Conservation (phyloP, 53 echinoderm and acorn worm species). For the Paracentrotus lividus region DNA sequence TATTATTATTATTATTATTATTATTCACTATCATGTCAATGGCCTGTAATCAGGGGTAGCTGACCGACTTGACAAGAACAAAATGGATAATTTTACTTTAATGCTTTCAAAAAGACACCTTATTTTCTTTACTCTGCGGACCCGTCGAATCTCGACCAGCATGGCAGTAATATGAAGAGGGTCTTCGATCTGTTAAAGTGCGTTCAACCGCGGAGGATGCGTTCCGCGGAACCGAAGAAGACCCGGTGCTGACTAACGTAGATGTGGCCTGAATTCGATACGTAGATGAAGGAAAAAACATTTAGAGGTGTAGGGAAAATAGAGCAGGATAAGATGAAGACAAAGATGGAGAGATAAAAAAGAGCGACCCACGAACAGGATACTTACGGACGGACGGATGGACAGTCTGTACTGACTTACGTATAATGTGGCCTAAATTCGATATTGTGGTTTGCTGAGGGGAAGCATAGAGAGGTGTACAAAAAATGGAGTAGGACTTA, state of each 20-base stretch:
- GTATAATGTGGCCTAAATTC: too few species aligned
- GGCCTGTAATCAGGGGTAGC: background rate
- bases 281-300: slow-evolving; percentile 19
- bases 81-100: background rate
- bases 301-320: background rate
- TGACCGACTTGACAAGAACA: slow-evolving; percentile 4
- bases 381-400: background rate
- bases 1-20: too few species aligned
- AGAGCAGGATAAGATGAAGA: background rate
- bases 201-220: slow-evolving; percentile 51
- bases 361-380: background rate
- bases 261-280: slow-evolving; percentile 47
- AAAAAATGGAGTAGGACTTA: too few species aligned
- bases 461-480: too few species aligned
- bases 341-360: background rate
- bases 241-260: slow-evolving; percentile 9
- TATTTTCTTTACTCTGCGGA: background rate
- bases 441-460: too few species aligned
- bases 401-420: too few species aligned
- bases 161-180: slow-evolving; percentile 28
- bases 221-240: slow-evolving; percentile 3
- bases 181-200: slow-evolving; percentile 58
- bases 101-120: slow-evolving; percentile 7
- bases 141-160: slow-evolving; percentile 24
- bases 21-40: background rate